Percentiles rank a stretch among this genome's conserved stretches.
phyloP scores from a whole-genome alignment of 2,113 vertebrate species.

The Lichenostomus cassidix region DNA sequence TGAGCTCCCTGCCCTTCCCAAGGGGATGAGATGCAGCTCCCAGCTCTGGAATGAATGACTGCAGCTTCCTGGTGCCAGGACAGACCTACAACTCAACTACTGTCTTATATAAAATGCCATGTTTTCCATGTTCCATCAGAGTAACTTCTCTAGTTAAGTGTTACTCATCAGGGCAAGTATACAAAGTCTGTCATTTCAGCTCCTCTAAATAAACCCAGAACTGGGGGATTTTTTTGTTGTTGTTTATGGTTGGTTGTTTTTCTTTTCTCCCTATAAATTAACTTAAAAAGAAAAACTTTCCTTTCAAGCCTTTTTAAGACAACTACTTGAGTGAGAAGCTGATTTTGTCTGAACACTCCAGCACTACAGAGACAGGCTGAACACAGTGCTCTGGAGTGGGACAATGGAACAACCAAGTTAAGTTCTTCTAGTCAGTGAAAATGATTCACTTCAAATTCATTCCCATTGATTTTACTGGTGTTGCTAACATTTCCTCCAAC shows the following conservation, averaged over 20 bases:
- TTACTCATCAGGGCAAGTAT: not conserved
- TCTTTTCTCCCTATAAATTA: not conserved
- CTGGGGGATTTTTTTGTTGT: accelerated
- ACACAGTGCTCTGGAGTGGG: not conserved
- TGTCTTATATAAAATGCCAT: accelerated
- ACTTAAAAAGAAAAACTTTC: not conserved
- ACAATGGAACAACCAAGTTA: not conserved
- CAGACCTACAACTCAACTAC: not conserved
- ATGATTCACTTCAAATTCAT: accelerated
- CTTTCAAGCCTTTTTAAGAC: not conserved
- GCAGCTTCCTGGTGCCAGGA: not conserved
- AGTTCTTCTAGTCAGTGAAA: not conserved
- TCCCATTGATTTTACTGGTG: not conserved
- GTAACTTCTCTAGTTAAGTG: not conserved
- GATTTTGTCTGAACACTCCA: not conserved
- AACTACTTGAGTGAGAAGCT: not conserved
- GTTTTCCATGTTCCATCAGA: not conserved
- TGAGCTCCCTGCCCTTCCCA: not conserved
- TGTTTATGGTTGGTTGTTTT: not conserved
- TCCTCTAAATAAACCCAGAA: not conserved
- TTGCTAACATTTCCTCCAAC: not conserved
- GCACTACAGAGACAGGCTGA: not conserved
- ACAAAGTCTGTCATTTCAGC: not conserved
- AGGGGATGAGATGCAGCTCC: not conserved
- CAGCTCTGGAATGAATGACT: not conserved